phyloP scores from a whole-genome alignment of 2,797 vertebrate species.

The Hylomyscus alleni region DNA sequence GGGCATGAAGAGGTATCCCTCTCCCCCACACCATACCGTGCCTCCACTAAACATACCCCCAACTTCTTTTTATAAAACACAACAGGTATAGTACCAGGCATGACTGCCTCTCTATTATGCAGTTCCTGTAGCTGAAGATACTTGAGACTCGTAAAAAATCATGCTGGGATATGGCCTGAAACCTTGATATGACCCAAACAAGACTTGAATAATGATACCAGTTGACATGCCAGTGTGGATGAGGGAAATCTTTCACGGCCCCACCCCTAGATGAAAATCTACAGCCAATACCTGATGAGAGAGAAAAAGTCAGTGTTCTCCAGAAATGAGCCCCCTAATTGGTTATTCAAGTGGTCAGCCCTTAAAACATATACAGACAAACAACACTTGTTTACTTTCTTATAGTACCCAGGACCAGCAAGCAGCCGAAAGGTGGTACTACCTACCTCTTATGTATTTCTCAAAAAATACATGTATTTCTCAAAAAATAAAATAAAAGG shows the following conservation, averaged over 20 bases:
- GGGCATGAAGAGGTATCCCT: too few relatives aligned
- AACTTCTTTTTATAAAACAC: too few relatives aligned
- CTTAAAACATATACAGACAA: not conserved
- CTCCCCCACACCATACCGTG: too few relatives aligned
- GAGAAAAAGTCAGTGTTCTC: too few relatives aligned
- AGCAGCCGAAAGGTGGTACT: not conserved
- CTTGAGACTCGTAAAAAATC: too few relatives aligned
- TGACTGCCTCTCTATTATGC: not conserved
- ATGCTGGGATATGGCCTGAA: too few relatives aligned
- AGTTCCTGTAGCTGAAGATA: too few relatives aligned
- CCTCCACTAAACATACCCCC: too few relatives aligned
- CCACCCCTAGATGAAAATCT: not conserved
- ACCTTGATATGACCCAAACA: not conserved
- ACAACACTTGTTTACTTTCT: not conserved
- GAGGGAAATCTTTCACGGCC: not conserved
- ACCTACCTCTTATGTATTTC: not conserved
- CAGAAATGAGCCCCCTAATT: not conserved
- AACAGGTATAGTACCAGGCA: not conserved
- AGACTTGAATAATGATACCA: not conserved
- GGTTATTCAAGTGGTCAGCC: not conserved
- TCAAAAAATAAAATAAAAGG: not conserved
- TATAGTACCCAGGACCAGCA: not conserved
- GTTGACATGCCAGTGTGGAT: not conserved
- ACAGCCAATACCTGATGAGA: not conserved
- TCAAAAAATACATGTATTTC: conserved; percentile 20